Evolutionary conservation across 2,888 invertebrate species (phyloP).

Genomic region (Philhelius pedissequus): DNA sequence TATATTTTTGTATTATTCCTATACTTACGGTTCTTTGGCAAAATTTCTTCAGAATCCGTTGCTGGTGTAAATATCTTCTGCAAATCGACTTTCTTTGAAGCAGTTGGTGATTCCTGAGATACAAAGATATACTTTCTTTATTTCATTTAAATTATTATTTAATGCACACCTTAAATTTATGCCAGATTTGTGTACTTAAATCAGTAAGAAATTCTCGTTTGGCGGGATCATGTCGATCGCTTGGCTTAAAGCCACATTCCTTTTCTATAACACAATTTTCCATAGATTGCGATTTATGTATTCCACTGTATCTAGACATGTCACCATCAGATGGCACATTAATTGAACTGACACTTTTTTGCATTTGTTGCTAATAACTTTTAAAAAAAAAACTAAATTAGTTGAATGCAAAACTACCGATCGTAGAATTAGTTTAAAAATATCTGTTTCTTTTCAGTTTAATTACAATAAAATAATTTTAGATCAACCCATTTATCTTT

Average conservation of each 20-base stretch:
- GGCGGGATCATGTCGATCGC: constrained; percentile 87
- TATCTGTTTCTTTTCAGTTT: neutral
- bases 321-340: constrained; percentile 48
- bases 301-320: constrained; percentile 15
- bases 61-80: constrained; percentile 94
- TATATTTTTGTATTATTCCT: neutral
- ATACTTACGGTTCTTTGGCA: constrained; percentile 85
- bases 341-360: constrained; percentile 59
- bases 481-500: neutral
- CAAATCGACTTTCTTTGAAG: constrained; percentile 85
- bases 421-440: neutral
- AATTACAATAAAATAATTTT: neutral
- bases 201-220: constrained; percentile 89
- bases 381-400: neutral
- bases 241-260: constrained; percentile 89
- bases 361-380: constrained; percentile 9
- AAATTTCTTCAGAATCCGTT: constrained; percentile 88
- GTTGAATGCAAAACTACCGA: neutral
- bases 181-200: constrained; percentile 88
- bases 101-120: constrained; percentile 71
- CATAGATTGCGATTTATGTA: constrained; percentile 80
- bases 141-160: constrained; percentile 38
- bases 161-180: constrained; percentile 79
- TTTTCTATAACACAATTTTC: too few species aligned
- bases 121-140: constrained; percentile 32